These are phyloP conservation scores for Chunga burmeisteri DNA, from an alignment of 2,113 vertebrate species.

Conservation along the genomic window DNA sequence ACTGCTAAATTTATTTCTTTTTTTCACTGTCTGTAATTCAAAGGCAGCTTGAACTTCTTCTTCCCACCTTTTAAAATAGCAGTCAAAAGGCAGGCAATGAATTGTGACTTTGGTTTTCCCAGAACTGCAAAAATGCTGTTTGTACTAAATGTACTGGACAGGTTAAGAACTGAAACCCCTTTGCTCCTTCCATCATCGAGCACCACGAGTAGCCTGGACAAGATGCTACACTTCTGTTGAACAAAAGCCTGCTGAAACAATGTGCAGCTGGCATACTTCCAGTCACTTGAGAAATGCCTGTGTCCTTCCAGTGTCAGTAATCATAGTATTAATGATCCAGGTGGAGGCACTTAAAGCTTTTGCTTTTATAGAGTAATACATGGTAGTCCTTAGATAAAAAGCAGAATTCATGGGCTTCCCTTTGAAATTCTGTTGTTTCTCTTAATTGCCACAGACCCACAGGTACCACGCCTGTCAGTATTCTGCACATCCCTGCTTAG, in stretches of 20 bases:
- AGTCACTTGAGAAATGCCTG: not conserved
- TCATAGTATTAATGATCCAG: not conserved
- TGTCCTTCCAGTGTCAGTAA: not conserved
- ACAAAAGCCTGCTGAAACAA: not conserved
- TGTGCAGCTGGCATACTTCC: fast-evolving
- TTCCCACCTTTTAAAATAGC: not conserved
- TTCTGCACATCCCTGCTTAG: not conserved
- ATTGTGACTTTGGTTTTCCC: not conserved
- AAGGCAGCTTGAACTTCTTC: not conserved
- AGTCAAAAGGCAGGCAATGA: not conserved
- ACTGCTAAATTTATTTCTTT: not conserved
- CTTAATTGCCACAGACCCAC: not conserved
- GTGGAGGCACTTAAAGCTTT: not conserved
- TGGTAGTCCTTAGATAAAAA: not conserved
- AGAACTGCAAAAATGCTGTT: not conserved
- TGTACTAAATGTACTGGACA: not conserved
- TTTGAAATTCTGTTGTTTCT: not conserved
- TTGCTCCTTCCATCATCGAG: not conserved
- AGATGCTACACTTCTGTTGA: not conserved
- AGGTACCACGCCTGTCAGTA: not conserved
- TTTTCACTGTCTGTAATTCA: not conserved
- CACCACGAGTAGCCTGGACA: not conserved
- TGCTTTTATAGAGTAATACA: not conserved
- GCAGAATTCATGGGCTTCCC: not conserved
- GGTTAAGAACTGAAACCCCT: not conserved